Conservation (phyloP, 1,140 invertebrate genomes). For the Euglossa dilemma region DNA sequence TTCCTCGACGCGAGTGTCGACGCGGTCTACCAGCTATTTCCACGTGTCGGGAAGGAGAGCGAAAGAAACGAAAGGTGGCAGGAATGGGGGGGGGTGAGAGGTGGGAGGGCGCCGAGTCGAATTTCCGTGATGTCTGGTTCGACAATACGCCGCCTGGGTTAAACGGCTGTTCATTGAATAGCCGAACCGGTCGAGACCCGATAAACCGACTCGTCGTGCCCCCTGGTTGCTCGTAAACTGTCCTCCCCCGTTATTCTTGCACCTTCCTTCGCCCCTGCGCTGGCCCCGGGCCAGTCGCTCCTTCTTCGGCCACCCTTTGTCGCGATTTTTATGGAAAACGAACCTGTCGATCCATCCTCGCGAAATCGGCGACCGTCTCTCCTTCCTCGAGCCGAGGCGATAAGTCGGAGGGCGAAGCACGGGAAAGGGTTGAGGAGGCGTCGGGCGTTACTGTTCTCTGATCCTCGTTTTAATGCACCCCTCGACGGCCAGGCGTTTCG, state of each 20-base stretch:
- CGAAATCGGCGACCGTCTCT: not conserved
- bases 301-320: constrained; percentile 29
- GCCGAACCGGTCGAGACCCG: constrained; percentile 65
- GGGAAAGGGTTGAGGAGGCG: constrained; percentile 13
- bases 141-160: constrained; percentile 70
- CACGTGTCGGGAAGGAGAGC: constrained; percentile 22
- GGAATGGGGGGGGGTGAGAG: not conserved
- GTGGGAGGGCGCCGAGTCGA: constrained; percentile 35
- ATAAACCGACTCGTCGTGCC: constrained; percentile 72
- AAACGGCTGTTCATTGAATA: constrained; percentile 72
- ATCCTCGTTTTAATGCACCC: constrained; percentile 31
- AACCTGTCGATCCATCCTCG: not conserved
- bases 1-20: constrained; percentile 42
- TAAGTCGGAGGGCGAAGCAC: constrained; percentile 1
- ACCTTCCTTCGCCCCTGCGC: constrained; percentile 1
- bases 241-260: not conserved
- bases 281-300: constrained; percentile 10
- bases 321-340: constrained; percentile 56
- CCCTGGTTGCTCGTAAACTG: constrained; percentile 71
- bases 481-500: not conserved
- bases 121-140: constrained; percentile 66
- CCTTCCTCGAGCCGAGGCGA: constrained; percentile 5
- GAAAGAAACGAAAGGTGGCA: not conserved
- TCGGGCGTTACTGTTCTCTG: not conserved
- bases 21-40: constrained; percentile 23